Conservation (phyloP, 2,797 vertebrate species). For the Poeciliopsis turneri region DNA sequence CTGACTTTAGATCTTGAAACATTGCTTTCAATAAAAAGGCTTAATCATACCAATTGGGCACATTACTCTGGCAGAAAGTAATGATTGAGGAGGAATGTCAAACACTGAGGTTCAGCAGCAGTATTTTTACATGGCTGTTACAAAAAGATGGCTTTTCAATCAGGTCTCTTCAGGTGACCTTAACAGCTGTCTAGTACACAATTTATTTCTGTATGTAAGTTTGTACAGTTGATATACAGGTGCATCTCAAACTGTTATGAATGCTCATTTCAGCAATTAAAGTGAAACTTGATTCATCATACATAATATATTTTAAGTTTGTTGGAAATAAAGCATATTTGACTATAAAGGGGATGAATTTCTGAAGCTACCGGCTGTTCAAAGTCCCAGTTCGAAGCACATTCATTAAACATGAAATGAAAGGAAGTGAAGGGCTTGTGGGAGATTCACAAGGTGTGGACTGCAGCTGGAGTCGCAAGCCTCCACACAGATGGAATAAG, state of each 20-base stretch:
- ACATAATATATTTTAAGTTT: background rate
- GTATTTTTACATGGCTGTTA: conserved; percentile 47
- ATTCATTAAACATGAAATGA: background rate
- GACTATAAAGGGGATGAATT: background rate
- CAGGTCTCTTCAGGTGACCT: conserved; percentile 45
- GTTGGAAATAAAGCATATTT: background rate
- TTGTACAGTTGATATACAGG: conserved; percentile 38
- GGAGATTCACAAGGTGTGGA: background rate
- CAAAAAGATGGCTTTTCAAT: conserved; percentile 73
- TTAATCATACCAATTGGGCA: background rate
- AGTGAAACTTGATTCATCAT: background rate
- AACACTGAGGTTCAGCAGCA: conserved; percentile 65
- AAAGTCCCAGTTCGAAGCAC: background rate
- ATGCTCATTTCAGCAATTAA: background rate
- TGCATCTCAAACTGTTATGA: background rate
- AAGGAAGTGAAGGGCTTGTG: background rate
- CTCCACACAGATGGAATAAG: background rate
- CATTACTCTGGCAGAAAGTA: too few species aligned
- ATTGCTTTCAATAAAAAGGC: background rate
- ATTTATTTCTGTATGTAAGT: conserved; percentile 58
- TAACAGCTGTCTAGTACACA: conserved; percentile 27
- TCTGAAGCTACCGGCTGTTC: background rate
- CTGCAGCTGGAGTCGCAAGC: background rate
- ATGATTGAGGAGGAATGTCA: conserved; percentile 30
- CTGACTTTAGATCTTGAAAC: background rate